Evolutionary conservation across 2,113 vertebrate genomes (phyloP), one percentile per base, ranked within the genome.

Genomic region (Seriola quinqueradiata): DNA sequence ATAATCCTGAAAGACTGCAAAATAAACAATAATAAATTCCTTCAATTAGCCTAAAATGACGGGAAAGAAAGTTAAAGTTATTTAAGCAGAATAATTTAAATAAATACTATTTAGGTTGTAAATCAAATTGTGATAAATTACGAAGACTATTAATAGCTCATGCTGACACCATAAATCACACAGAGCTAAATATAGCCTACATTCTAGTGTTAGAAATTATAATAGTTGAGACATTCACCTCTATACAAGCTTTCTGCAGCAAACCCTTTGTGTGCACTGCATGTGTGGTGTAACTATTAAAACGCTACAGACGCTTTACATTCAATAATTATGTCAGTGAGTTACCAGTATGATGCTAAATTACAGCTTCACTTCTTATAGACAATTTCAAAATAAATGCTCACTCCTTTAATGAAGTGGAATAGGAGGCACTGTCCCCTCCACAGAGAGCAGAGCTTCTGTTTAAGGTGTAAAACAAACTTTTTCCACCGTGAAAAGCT

Each of bases 391-490:
- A 40, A 58, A 79, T 17, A 25, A 66, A 57, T 1, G 8, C 28
- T 3, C 4, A 0, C 11, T 23, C 5, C 9, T 58, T 48, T 23
- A 64, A 48, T 57, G 7, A n/a, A n/a, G 13, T 63, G 11, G 14
- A 67, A 40, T 36, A 13, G 14, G 69, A 64, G 28, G 10, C 32
- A 21, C 42, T 42, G 58, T 13, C n/a, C 32, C 10, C 42, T 13
- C 42, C 42, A 7, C 54, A 34, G 32, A 50, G n/a, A 34, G 58
- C 59, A 42, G 54, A 52, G 14, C 63, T 74, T 68, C 46, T 78
- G 70, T 58, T 64, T 4, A 34, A 64, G 1, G 78, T 61, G 68
- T 55, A n/a, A 65, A 82, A 66, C 58, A 71, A 83, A 54, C 28
- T 42, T 67, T 40, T n/a, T 44, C 19, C 66, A 28, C 10, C 0